phyloP scores from a whole-genome alignment of 2,113 vertebrate species.

The Leptobrachium ailaonicum region DNA sequence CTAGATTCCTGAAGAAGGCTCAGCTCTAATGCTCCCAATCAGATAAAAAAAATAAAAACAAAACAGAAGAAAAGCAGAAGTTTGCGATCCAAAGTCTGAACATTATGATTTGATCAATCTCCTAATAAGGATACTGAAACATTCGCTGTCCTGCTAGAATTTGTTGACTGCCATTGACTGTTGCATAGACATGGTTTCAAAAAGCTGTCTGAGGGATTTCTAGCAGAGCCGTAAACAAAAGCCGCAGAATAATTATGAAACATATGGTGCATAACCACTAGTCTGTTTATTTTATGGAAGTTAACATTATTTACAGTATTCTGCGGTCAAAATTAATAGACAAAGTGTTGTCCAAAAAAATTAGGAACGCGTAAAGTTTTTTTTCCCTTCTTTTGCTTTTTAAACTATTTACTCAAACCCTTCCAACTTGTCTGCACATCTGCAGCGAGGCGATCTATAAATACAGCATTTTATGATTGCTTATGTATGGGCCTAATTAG shows the following conservation, averaged over 20 bases:
- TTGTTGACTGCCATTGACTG: conserved; percentile 47
- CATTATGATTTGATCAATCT: background rate
- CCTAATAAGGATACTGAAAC: background rate
- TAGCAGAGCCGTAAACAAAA: conserved; percentile 63
- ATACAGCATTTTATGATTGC: conserved; percentile 52
- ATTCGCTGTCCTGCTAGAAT: conserved; percentile 7
- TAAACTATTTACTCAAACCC: conserved; percentile 43
- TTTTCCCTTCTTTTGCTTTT: conserved; percentile 40
- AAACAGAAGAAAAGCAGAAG: too few relatives aligned
- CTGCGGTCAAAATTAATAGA: conserved; percentile 66
- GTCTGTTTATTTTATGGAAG: conserved; percentile 65
- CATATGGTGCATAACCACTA: conserved; percentile 56
- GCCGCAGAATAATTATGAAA: conserved; percentile 63
- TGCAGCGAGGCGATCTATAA: conserved; percentile 47
- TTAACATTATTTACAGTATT: conserved; percentile 65
- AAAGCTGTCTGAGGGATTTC: conserved; percentile 53
- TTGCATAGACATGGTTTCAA: conserved; percentile 56
- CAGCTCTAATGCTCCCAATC: too few relatives aligned
- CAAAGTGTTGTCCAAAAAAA: conserved; percentile 46
- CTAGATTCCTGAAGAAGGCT: too few relatives aligned
- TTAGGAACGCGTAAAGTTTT: conserved; percentile 49
- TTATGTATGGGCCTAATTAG: conserved; percentile 55
- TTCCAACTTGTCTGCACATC: conserved; percentile 50
- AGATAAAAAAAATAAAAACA: too few relatives aligned
- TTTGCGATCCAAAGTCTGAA: too few relatives aligned